Evolutionary conservation across 1,140 invertebrate species (phyloP), one percentile per base, ranked within the genome.

Genomic region (Drosophila subobscura): DNA sequence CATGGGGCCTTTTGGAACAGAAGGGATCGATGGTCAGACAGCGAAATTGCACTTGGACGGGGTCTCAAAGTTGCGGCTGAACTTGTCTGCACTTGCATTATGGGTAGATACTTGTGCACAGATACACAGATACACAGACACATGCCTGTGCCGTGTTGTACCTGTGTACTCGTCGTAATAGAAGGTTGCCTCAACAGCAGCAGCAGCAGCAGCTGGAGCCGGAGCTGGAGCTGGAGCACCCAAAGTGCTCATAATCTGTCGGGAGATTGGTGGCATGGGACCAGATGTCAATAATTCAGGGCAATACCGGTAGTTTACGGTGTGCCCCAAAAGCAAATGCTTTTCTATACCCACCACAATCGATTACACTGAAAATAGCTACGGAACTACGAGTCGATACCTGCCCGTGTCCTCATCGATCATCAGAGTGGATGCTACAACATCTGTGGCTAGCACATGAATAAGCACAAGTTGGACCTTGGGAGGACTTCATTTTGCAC

Each of bases 21-120:
- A 75, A 81, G 78, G 78, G 79, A 81, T 81, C 79, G 79, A 77
- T 81, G 78, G 80, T 81, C 79, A 80, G 79, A 81, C 79, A 77
- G 74, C 47, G 79, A 83, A 81, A 81, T 81, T 81, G 75, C 79
- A 81, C 83, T 81, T 83, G 79, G 65, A 73, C 72, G 77, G 45
- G 44, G 56, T 12, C 25, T 27, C 47, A 67, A 40, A 68, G 57
- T 44, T 55, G 58, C 41, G 29, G 42, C 55, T 51, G 29, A 57
- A 63, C 49, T 71, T 54, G 52, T 41, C 56, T 66, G 51, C 41
- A 51, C 55, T 42, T 61, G 56, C 23, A 49, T 66, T 66, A 61
- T 66, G 40, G 58, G n/a, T 23, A 42, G n/a, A 40, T 29, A 33
- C 37, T 42, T 10, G 14, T 58, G 44, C 37, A 52, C 64, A 16